phyloP scores from a whole-genome alignment of 2,797 vertebrate species.

The Strix occidentalis region DNA sequence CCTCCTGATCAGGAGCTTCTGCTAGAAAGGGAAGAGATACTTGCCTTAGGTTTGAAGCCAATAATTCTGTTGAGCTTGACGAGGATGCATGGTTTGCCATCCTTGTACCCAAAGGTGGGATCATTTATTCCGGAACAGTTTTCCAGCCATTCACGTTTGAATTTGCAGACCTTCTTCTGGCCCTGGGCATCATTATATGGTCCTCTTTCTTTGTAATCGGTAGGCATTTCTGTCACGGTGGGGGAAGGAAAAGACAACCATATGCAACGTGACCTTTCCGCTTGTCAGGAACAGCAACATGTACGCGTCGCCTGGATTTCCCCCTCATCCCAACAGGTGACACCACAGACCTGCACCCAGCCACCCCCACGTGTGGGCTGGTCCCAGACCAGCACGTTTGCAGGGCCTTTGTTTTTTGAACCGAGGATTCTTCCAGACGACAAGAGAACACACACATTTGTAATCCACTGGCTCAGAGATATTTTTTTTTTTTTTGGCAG shows the following conservation, averaged over 20 bases:
- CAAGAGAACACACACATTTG: not conserved
- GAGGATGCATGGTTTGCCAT: slow-evolving; percentile 89
- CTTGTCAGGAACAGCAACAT: not conserved
- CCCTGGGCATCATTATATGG: slow-evolving; percentile 31
- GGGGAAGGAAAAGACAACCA: not conserved
- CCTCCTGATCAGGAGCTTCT: not conserved
- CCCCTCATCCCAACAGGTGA: not conserved
- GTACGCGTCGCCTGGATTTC: not conserved
- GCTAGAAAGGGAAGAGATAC: slow-evolving; percentile 25
- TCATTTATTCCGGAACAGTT: slow-evolving; percentile 84
- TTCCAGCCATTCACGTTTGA: slow-evolving; percentile 78
- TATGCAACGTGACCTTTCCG: not conserved
- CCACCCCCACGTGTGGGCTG: accelerated
- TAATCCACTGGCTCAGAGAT: not conserved
- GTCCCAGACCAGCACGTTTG: not conserved
- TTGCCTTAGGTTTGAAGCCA: slow-evolving; percentile 88
- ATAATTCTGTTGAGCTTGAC: slow-evolving; percentile 95
- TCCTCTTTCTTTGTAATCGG: slow-evolving; percentile 74
- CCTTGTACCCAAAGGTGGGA: slow-evolving; percentile 78
- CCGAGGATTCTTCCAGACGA: not conserved
- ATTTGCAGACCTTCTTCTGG: slow-evolving; percentile 83
- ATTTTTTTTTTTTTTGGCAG: not conserved
- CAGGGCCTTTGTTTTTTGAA: not conserved
- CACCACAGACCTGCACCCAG: not conserved
- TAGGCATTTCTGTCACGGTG: slow-evolving; percentile 53